Conservation (phyloP, 2,797 vertebrate species). For the Cirrhinus molitorella region DNA sequence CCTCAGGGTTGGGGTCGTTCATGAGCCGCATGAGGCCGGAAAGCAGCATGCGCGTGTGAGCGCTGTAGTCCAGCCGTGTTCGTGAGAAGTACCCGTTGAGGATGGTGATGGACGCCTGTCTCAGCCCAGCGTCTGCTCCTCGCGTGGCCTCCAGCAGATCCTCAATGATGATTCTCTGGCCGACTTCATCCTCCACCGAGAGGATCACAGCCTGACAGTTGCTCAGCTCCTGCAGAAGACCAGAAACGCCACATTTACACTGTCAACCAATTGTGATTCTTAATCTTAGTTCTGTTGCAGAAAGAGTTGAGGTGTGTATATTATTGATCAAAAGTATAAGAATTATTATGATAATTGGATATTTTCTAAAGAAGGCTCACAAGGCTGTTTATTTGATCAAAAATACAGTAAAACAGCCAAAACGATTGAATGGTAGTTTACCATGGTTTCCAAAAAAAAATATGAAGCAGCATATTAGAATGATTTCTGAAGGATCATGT, state of each 20-base stretch:
- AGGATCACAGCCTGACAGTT: constrained; percentile 95
- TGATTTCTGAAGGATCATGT: neutral
- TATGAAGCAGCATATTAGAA: neutral
- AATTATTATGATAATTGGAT: neutral
- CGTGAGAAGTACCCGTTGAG: constrained; percentile 95
- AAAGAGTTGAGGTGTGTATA: no score
- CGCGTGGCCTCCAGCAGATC: constrained; percentile 93
- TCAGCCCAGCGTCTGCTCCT: constrained; percentile 86
- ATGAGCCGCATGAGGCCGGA: constrained; percentile 95
- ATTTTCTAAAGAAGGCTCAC: neutral
- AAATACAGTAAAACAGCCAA: no score
- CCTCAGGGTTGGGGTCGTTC: constrained; percentile 88
- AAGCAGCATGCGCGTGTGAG: constrained; percentile 88
- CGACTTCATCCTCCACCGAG: constrained; percentile 94
- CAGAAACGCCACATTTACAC: neutral
- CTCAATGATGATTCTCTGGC: constrained; percentile 95
- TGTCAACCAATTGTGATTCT: neutral
- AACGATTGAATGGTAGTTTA: neutral
- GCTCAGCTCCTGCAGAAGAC: constrained; percentile 83
- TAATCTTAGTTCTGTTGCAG: neutral
- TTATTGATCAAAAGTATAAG: neutral
- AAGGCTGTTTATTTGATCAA: no score
- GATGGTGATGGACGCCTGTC: constrained; percentile 91
- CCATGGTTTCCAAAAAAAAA: neutral
- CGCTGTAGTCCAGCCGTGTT: constrained; percentile 91